A percentile compares a stretch with the other conserved stretches of the same genome.
Conservation (phyloP, 2,797 vertebrate genomes). For the Catamblyrhynchus diadema region DNA sequence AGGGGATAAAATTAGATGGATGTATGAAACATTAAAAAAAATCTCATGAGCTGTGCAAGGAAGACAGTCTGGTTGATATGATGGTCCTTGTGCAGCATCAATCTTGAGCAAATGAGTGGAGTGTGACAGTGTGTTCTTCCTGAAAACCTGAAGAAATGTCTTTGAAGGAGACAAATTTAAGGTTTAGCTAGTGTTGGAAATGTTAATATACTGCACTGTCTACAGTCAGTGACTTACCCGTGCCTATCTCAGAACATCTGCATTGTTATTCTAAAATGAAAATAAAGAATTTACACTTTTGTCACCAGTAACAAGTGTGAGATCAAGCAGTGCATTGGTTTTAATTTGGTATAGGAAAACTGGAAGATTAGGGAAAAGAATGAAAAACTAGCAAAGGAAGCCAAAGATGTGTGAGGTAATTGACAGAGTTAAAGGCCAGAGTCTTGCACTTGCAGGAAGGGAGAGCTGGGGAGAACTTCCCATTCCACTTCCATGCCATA, state of each 20-base stretch:
- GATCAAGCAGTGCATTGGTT: not conserved
- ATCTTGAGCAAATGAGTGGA: not conserved
- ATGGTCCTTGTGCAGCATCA: accelerated
- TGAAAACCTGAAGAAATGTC: not conserved
- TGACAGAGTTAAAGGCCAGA: not conserved
- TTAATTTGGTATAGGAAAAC: not conserved
- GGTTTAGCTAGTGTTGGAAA: not conserved
- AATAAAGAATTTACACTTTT: not conserved
- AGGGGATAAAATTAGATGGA: not conserved
- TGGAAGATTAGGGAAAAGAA: not conserved
- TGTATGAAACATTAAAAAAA: not conserved
- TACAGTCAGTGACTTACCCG: not conserved
- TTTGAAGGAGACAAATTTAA: not conserved
- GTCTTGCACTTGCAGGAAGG: not conserved
- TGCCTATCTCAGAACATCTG: not conserved
- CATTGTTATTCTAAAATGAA: not conserved
- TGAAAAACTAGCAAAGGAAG: not conserved
- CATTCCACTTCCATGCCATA: not conserved
- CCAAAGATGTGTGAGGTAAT: not conserved
- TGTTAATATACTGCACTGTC: not conserved
- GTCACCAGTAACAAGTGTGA: not conserved
- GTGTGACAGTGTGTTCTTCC: not conserved
- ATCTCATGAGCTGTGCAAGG: not conserved
- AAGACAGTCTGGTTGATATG: not conserved
- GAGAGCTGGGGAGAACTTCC: not conserved